Conservation (phyloP, 2,113 vertebrate species). For the Rhinolophus sinicus region DNA sequence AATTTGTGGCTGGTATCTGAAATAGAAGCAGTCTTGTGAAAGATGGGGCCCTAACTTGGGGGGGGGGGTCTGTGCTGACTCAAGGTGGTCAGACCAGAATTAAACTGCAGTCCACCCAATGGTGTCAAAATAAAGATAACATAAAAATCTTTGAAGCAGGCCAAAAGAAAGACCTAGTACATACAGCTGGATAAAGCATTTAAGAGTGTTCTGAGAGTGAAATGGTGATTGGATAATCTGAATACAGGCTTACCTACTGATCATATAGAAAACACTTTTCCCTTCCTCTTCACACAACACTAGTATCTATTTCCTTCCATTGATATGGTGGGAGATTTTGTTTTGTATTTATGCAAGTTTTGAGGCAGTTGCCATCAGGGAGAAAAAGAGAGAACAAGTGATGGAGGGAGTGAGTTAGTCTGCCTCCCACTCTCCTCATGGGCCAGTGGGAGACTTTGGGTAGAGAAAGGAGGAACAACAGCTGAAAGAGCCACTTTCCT, state of each 20-base stretch:
- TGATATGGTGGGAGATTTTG: fast-evolving
- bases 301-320: background rate
- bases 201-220: background rate
- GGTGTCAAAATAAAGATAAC: background rate
- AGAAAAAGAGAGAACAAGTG: background rate
- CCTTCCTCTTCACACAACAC: background rate
- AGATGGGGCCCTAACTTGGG: background rate
- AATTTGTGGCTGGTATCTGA: background rate
- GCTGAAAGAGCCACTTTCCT: background rate
- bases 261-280: too few species aligned
- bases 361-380: background rate
- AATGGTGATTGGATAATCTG: background rate
- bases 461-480: background rate
- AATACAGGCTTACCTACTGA: too few species aligned
- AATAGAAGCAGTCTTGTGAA: background rate
- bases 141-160: background rate
- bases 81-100: too few species aligned
- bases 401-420: too few species aligned
- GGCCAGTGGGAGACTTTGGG: background rate
- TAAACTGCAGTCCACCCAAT: fast-evolving
- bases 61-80: background rate
- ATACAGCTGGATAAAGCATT: background rate
- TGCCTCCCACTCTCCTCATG: background rate
- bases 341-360: background rate
- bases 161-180: background rate